These are phyloP conservation scores for Perccottus glenii DNA, from an alignment of 2,113 vertebrate genomes.

Conservation along the genomic window DNA sequence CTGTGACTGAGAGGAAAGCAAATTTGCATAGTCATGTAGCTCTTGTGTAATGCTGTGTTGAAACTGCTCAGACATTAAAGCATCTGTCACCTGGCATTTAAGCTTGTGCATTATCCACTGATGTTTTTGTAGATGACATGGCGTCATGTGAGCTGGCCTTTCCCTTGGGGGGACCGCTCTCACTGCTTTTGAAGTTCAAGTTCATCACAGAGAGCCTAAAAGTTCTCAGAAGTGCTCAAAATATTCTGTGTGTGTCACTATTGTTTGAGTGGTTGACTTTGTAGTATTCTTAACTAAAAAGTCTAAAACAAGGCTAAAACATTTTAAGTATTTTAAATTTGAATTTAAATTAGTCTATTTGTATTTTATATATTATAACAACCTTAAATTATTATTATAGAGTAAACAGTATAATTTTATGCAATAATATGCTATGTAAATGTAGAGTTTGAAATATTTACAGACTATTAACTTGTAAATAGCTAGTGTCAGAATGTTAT, in stretches of 20 bases:
- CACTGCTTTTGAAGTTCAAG: slow-evolving; percentile 55
- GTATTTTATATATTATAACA: background rate
- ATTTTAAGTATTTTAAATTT: too few relatives aligned
- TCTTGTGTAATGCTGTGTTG: slow-evolving; percentile 7
- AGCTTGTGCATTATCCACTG: slow-evolving; percentile 42
- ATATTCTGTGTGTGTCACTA: slow-evolving; percentile 24
- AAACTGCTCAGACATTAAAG: slow-evolving; percentile 38
- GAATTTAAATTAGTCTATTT: background rate
- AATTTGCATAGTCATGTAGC: slow-evolving; percentile 8
- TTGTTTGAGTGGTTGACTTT: slow-evolving; percentile 20
- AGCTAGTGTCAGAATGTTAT: background rate
- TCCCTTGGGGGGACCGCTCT: slow-evolving; percentile 37
- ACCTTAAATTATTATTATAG: too few relatives aligned
- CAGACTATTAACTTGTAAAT: slow-evolving; percentile 4
- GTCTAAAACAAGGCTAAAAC: background rate
- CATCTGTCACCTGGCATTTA: slow-evolving; percentile 51
- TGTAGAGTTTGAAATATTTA: background rate
- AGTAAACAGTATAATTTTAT: background rate
- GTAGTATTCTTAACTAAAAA: background rate
- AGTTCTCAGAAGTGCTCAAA: slow-evolving; percentile 51
- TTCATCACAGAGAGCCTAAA: slow-evolving; percentile 40
- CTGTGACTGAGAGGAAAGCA: too few relatives aligned
- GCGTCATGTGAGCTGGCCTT: slow-evolving; percentile 41
- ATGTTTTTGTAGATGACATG: slow-evolving; percentile 56
- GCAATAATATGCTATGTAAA: background rate